phyloP scores from a whole-genome alignment of 2,113 vertebrate species.

The Myodes glareolus region DNA sequence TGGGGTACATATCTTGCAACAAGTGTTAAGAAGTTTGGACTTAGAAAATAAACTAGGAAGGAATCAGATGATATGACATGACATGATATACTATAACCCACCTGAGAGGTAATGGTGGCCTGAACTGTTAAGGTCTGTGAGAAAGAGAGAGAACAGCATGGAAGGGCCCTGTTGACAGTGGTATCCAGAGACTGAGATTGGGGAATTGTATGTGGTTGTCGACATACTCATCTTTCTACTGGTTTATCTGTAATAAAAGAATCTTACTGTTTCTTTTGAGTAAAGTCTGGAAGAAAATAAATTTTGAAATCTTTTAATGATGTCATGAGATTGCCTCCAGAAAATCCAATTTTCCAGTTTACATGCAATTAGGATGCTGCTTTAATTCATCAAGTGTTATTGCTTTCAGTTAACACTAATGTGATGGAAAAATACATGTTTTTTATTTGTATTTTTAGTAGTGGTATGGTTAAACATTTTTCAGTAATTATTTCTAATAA shows the following conservation, averaged over 20 bases:
- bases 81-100: not conserved
- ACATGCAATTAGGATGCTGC: not conserved
- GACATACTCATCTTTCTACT: not conserved
- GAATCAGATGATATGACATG: not conserved
- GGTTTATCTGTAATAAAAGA: not conserved
- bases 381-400: not conserved
- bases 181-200: not conserved
- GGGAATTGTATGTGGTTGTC: too few relatives aligned
- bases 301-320: constrained; percentile 47
- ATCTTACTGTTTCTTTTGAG: constrained; percentile 9
- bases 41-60: not conserved
- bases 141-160: not conserved
- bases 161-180: not conserved
- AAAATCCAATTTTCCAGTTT: not conserved
- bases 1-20: not conserved
- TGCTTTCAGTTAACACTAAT: not conserved
- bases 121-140: not conserved
- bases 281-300: constrained; percentile 43
- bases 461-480: not conserved
- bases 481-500: not conserved
- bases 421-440: not conserved
- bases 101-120: not conserved
- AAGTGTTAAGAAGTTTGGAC: not conserved
- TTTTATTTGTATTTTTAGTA: not conserved
- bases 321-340: not conserved